Percentiles rank a stretch among this genome's conserved stretches.
Conservation (phyloP, 1,140 invertebrate genomes). For the Tetranychus urticae region DNA sequence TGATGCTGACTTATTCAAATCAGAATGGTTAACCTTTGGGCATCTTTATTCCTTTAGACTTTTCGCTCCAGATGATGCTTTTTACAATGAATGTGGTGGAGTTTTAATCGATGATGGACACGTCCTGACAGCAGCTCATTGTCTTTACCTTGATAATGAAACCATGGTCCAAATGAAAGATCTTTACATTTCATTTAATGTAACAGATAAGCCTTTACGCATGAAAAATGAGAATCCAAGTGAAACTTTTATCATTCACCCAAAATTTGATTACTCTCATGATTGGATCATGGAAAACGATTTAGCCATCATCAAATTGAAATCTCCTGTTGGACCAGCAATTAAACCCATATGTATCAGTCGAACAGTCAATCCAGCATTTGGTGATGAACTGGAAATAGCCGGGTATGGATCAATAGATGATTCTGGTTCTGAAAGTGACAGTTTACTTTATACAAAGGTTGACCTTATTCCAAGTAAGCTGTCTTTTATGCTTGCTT, state of each 20-base stretch:
- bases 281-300: background rate
- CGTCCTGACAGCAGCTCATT: background rate
- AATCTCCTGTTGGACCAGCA: background rate
- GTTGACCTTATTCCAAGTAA: too few species aligned
- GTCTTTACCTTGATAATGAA: background rate
- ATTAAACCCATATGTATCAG: background rate
- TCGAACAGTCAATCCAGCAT: background rate
- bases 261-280: too few species aligned
- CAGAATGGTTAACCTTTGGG: too few species aligned
- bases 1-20: too few species aligned
- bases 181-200: too few species aligned
- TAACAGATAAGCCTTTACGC: too few species aligned
- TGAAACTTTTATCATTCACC: background rate
- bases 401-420: too few species aligned
- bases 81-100: background rate
- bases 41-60: constrained; percentile 1
- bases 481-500: too few species aligned
- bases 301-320: background rate
- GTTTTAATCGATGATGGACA: background rate
- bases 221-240: background rate
- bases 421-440: too few species aligned
- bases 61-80: background rate
- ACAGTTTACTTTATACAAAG: too few species aligned
- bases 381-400: constrained; percentile 1
- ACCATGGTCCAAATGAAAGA: too few species aligned